phyloP scores from a whole-genome alignment of 2,113 vertebrate genomes.

The Donacobius atricapilla region DNA sequence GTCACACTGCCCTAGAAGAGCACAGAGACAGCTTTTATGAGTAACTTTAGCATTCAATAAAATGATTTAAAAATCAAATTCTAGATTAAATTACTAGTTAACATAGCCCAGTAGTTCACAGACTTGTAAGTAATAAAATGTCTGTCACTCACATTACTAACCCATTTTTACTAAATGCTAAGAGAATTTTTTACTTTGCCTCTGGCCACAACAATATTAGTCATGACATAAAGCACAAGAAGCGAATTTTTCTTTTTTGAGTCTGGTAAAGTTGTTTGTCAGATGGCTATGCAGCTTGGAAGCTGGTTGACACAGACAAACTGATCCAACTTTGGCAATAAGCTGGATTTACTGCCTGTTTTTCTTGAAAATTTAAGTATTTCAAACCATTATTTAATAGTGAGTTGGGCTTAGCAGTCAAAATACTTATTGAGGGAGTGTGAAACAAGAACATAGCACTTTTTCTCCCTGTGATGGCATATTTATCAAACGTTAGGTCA shows the following conservation, averaged over 20 bases:
- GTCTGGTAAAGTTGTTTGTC: neutral
- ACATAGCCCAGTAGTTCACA: neutral
- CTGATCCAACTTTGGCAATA: neutral
- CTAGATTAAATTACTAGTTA: neutral
- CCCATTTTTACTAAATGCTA: neutral
- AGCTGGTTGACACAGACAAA: neutral
- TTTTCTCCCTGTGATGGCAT: neutral
- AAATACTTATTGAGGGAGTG: neutral
- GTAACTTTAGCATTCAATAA: neutral
- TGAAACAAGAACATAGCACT: neutral
- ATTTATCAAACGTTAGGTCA: neutral
- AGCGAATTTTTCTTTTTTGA: neutral
- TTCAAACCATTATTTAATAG: neutral
- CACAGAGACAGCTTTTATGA: neutral
- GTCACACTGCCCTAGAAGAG: neutral
- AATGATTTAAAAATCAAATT: neutral
- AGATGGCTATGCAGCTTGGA: neutral
- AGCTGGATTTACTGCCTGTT: neutral
- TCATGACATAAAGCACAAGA: neutral
- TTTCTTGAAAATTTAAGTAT: neutral
- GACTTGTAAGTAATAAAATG: neutral
- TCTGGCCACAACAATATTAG: neutral
- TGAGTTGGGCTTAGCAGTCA: neutral
- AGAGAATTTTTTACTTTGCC: neutral
- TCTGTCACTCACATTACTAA: neutral